These are phyloP conservation scores for Neomorphus geoffroyi DNA, from an alignment of 2,797 vertebrate genomes.

Conservation along the genomic window DNA sequence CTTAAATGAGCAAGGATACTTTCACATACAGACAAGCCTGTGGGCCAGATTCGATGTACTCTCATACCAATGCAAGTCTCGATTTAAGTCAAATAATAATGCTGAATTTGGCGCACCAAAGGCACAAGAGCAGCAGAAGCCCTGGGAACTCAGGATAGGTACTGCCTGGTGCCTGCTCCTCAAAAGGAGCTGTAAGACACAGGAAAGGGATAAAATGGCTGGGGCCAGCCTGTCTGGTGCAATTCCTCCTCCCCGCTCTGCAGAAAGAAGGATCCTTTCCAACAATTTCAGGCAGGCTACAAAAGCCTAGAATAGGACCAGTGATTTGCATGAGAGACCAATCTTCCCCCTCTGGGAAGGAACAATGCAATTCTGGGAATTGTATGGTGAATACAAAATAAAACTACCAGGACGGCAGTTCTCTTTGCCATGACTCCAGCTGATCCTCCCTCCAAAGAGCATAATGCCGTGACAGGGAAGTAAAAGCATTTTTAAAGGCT, in stretches of 20 bases:
- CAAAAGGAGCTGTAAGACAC: conserved; percentile 37
- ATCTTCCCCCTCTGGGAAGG: conserved; percentile 47
- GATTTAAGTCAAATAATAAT: background rate
- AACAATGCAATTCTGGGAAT: conserved; percentile 66
- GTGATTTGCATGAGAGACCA: conserved; percentile 70
- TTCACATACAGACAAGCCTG: background rate
- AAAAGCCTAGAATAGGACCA: conserved; percentile 66
- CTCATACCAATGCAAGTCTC: background rate
- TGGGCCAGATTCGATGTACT: background rate
- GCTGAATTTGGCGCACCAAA: background rate
- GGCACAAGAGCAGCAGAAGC: conserved; percentile 8
- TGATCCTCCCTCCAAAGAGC: conserved; percentile 49
- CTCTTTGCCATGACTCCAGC: conserved; percentile 64
- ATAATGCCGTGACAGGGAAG: conserved; percentile 46
- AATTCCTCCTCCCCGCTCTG: background rate
- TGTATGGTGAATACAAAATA: conserved; percentile 49
- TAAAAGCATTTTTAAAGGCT: conserved; percentile 56
- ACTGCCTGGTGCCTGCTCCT: conserved; percentile 24
- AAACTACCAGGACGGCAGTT: conserved; percentile 54
- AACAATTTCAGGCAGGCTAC: conserved; percentile 51
- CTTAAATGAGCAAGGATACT: background rate
- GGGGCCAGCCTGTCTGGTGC: conserved; percentile 49
- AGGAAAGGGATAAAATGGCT: conserved; percentile 67
- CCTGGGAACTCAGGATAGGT: conserved; percentile 11
- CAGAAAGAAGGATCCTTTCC: conserved; percentile 53